Percentiles rank a stretch among this genome's conserved stretches.
These are phyloP conservation scores for Mellilla xanthometata DNA, from an alignment of 2,888 invertebrate genomes.

Conservation along the genomic window DNA sequence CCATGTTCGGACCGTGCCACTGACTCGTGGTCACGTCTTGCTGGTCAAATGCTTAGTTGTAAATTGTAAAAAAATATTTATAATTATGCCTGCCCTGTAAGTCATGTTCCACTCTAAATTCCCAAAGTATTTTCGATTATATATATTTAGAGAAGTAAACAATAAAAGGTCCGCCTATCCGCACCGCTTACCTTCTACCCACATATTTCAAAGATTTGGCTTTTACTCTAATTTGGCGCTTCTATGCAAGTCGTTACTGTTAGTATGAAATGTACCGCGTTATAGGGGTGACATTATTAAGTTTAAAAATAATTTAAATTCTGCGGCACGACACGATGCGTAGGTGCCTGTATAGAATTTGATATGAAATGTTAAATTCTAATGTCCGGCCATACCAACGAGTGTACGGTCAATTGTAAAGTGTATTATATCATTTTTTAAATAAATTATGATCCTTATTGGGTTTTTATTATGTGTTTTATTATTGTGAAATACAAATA, in stretches of 20 bases:
- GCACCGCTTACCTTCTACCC: not conserved
- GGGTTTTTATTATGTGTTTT: constrained; percentile 67
- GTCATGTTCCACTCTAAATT: no score
- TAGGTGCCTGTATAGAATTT: constrained; percentile 28
- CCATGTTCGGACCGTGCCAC: no score
- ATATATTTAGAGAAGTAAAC: no score
- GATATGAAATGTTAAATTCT: constrained; percentile 36
- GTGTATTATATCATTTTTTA: constrained; percentile 77
- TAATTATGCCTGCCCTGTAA: no score
- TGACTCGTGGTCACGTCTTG: no score
- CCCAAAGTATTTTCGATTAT: no score
- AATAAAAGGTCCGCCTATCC: no score
- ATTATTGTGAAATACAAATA: constrained; percentile 28
- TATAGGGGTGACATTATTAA: constrained; percentile 28
- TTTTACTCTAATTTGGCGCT: constrained; percentile 4
- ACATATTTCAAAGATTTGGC: not conserved
- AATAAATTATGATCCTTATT: constrained; percentile 80
- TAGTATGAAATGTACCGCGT: constrained; percentile 25
- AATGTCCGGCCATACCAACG: constrained; percentile 55
- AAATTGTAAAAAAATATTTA: no score
- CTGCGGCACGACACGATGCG: constrained; percentile 19
- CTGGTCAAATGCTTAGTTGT: no score
- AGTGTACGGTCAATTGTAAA: constrained; percentile 76
- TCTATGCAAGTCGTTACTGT: not conserved
- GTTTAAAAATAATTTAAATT: constrained; percentile 18